Percentiles rank a stretch among this genome's conserved stretches.
Conservation (phyloP, 2,797 vertebrate species). For the Otolemur crassicaudatus region DNA sequence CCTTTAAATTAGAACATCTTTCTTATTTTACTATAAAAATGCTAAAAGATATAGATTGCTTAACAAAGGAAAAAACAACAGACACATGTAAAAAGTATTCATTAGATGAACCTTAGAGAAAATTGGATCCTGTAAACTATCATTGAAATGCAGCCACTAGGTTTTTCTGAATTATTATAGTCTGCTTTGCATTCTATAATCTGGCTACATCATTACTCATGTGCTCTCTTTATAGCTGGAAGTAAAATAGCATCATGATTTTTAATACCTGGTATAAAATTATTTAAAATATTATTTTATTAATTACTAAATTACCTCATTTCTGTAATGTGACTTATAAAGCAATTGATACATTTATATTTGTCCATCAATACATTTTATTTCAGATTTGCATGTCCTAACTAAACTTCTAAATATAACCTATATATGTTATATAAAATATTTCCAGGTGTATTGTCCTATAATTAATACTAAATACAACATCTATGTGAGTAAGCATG, state of each 20-base stretch:
- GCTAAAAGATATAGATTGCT: neutral
- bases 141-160: neutral
- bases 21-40: conserved; percentile 76
- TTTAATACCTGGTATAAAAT: neutral
- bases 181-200: neutral
- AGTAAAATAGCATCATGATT: neutral
- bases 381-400: conserved; percentile 43
- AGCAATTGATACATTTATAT: neutral
- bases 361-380: conserved; percentile 38
- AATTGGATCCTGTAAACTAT: neutral
- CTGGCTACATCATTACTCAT: neutral
- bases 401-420: conserved; percentile 33
- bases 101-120: neutral
- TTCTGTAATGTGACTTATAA: neutral
- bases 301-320: neutral
- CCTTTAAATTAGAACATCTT: conserved; percentile 62
- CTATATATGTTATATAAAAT: neutral
- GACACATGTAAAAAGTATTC: neutral
- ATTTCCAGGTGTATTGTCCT: neutral
- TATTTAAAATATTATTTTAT: conserved; percentile 14
- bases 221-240: neutral
- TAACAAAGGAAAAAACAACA: neutral
- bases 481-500: neutral
- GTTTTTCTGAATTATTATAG: neutral
- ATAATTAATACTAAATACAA: conserved; percentile 27